Percentiles rank a stretch among this genome's conserved stretches.
phyloP scores from a whole-genome alignment of 30 jellyfish, hydroid and myxozoan species.

The Sanderia malayensis region DNA sequence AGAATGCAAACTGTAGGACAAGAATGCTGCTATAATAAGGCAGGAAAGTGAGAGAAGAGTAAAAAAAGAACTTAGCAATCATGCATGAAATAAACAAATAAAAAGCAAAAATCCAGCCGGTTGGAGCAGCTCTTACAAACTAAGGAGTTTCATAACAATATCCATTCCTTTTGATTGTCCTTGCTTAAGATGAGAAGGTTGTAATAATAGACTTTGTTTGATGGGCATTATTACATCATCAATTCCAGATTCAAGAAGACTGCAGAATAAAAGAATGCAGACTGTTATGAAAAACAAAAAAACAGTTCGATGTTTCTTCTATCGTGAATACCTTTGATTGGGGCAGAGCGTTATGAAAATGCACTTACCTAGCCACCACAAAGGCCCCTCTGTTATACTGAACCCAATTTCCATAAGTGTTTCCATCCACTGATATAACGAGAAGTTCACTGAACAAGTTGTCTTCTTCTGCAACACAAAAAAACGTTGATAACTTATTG shows the following conservation, averaged over 20 bases:
- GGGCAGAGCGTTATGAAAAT: no score
- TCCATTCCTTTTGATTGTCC: conserved; percentile 59
- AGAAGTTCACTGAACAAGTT: conserved; percentile 21
- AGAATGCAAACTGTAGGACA: no score
- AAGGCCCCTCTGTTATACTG: conserved; percentile 65
- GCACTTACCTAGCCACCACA: conserved; percentile 45
- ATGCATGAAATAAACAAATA: no score
- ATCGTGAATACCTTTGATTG: no score
- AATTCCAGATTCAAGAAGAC: conserved; percentile 72
- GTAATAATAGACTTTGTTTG: conserved; percentile 31
- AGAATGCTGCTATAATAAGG: no score
- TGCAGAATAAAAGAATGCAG: conserved; percentile 6
- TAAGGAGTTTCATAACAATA: conserved; percentile 38
- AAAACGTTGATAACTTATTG: background rate
- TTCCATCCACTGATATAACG: conserved; percentile 19
- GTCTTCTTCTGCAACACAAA: conserved; percentile 12
- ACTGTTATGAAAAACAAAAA: background rate
- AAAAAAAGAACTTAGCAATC: no score
- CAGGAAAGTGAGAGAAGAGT: no score
- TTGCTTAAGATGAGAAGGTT: conserved; percentile 11
- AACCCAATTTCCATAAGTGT: conserved; percentile 34
- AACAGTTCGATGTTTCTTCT: no score
- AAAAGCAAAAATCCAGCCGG: no score
- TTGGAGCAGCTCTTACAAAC: no score
- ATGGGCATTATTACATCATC: conserved; percentile 59